A percentile compares a stretch with the other conserved stretches of the same genome.
These are phyloP conservation scores for Remorina albescens DNA, from an alignment of 2,797 vertebrate genomes.

Conservation along the genomic window DNA sequence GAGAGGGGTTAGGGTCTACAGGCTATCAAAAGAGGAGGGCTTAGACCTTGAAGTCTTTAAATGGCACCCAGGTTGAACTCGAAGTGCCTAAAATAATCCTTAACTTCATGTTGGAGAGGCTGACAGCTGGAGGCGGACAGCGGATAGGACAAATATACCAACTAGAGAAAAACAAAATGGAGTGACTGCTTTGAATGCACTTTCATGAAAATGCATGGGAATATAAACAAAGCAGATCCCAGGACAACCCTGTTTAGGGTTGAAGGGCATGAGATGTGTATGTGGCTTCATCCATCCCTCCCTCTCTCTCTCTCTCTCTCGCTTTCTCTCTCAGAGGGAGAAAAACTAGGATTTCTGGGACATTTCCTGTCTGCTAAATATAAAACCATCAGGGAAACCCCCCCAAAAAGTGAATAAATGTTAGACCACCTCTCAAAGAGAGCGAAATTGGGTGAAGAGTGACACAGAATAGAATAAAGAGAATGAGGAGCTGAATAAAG, in stretches of 20 bases:
- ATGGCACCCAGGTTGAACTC: slow-evolving; percentile 22
- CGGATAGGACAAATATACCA: slow-evolving; percentile 5
- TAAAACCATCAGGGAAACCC: slow-evolving; percentile 66
- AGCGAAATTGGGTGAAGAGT: slow-evolving; percentile 4
- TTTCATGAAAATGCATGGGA: slow-evolving; percentile 45
- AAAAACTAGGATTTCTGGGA: slow-evolving; percentile 52
- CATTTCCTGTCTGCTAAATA: slow-evolving; percentile 74
- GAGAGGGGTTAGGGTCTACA: slow-evolving; percentile 34
- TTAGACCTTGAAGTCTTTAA: slow-evolving; percentile 42
- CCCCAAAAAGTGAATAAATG: slow-evolving; percentile 47
- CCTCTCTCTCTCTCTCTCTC: slow-evolving; percentile 22
- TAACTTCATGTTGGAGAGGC: slow-evolving; percentile 21
- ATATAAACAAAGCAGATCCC: slow-evolving; percentile 64
- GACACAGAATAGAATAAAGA: slow-evolving; percentile 11
- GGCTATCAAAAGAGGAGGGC: slow-evolving; percentile 33
- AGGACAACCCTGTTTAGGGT: slow-evolving; percentile 25
- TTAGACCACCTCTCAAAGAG: slow-evolving; percentile 14
- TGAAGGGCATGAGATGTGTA: slow-evolving; percentile 58
- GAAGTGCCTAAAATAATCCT: slow-evolving; percentile 33
- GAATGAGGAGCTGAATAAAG: neutral
- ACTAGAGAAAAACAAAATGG: neutral
- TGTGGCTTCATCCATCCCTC: slow-evolving; percentile 17
- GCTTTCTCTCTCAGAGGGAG: slow-evolving; percentile 42
- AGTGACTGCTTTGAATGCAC: slow-evolving; percentile 23
- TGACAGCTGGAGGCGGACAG: neutral